Conservation (phyloP, 2,888 invertebrate species). For the Sinelater perroti region DNA sequence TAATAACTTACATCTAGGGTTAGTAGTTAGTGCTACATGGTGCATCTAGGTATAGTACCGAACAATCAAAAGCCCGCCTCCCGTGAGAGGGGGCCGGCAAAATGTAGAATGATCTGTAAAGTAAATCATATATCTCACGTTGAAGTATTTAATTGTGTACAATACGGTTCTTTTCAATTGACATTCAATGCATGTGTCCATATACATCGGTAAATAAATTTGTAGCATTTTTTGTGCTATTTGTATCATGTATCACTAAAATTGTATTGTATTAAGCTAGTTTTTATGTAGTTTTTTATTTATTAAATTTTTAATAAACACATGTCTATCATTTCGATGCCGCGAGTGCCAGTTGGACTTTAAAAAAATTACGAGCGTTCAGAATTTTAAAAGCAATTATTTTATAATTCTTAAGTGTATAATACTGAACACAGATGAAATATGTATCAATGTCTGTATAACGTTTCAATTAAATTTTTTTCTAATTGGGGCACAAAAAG, state of each 20-base stretch:
- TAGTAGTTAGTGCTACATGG: constrained; percentile 36
- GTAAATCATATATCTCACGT: neutral
- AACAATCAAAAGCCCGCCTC: constrained; percentile 20
- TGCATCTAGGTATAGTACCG: constrained; percentile 22
- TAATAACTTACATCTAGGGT: constrained; percentile 32
- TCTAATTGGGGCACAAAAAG: too few relatives aligned
- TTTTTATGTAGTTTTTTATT: constrained; percentile 47
- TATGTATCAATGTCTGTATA: too few relatives aligned
- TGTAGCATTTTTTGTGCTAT: constrained; percentile 14
- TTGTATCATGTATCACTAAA: constrained; percentile 35
- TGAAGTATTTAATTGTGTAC: constrained; percentile 6
- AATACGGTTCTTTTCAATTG: neutral
- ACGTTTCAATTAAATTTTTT: too few relatives aligned
- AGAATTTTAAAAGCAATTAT: too few relatives aligned
- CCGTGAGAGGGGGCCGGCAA: neutral
- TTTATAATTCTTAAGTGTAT: too few relatives aligned
- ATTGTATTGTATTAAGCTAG: constrained; percentile 40
- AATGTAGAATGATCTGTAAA: constrained; percentile 7
- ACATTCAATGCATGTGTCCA: constrained; percentile 11
- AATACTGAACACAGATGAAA: too few relatives aligned
- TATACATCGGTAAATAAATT: too few relatives aligned
- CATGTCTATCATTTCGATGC: constrained; percentile 9
- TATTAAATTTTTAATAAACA: constrained; percentile 46
- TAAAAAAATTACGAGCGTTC: too few relatives aligned
- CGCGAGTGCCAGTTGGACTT: too few relatives aligned